These are phyloP conservation scores for Leptodactylus fallax DNA, from an alignment of 2,797 vertebrate genomes.

Conservation along the genomic window DNA sequence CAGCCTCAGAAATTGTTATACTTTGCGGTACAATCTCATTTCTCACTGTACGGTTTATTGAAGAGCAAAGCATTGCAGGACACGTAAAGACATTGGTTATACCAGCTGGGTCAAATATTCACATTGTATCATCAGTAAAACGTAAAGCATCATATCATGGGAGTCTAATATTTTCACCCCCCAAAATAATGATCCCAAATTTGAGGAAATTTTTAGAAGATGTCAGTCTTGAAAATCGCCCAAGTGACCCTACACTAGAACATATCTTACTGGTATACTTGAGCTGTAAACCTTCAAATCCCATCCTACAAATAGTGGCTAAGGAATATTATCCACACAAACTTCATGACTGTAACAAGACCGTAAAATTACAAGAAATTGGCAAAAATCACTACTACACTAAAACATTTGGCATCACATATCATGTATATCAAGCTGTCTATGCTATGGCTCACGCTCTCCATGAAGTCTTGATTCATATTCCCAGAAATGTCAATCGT, in stretches of 20 bases:
- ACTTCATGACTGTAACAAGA: background rate
- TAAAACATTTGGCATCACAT: background rate
- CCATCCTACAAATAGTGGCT: background rate
- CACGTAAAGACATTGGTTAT: background rate
- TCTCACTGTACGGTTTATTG: background rate
- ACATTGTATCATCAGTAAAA: background rate
- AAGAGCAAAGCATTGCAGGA: background rate
- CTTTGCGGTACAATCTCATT: conserved; percentile 28
- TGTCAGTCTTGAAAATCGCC: background rate
- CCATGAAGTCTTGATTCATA: background rate
- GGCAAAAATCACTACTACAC: background rate
- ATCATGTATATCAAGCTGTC: conserved; percentile 9
- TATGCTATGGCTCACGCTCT: conserved; percentile 31
- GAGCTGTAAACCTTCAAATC: background rate
- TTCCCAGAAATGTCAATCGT: background rate
- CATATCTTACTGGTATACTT: background rate
- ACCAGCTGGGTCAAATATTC: background rate
- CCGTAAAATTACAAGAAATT: background rate
- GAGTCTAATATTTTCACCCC: background rate
- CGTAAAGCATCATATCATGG: background rate
- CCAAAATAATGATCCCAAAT: background rate
- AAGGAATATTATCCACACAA: background rate
- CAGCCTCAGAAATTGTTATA: conserved; percentile 15
- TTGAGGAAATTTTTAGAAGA: conserved; percentile 5
- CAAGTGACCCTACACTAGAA: background rate